A percentile compares a stretch with the other conserved stretches of the same genome.
Evolutionary conservation across 92 coral and sea anemone genomes (phyloP).

Genomic region (Nematostella vectensis): DNA sequence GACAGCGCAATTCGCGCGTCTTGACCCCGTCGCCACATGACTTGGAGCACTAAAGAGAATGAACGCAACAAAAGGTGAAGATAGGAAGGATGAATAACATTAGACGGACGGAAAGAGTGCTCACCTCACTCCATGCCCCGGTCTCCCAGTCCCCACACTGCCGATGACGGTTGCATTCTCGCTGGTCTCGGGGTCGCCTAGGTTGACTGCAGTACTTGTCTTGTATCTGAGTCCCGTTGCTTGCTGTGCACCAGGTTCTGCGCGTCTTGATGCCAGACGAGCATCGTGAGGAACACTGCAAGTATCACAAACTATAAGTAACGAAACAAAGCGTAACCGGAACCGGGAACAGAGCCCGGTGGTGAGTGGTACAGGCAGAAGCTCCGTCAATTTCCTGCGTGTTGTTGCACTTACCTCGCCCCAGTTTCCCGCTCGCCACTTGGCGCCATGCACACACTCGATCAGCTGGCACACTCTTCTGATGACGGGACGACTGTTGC

Average conservation of each 20-base stretch:
- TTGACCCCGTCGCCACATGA: slow-evolving; percentile 77
- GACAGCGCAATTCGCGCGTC: slow-evolving; percentile 61
- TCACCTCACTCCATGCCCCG: slow-evolving; percentile 90
- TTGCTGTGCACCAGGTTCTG: slow-evolving; percentile 36
- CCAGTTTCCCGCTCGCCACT: slow-evolving; percentile 79
- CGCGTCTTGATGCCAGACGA: slow-evolving; percentile 43
- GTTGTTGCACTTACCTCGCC: slow-evolving; percentile 63
- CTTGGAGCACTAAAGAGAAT: slow-evolving; percentile 60
- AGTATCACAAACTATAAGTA: neutral
- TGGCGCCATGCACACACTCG: slow-evolving; percentile 40
- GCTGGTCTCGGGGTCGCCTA: slow-evolving; percentile 45
- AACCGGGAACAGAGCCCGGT: neutral
- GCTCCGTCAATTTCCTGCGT: too few species aligned
- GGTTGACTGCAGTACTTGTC: slow-evolving; percentile 40
- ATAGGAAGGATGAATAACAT: too few species aligned
- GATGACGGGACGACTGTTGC: slow-evolving; percentile 26
- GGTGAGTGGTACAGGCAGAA: too few species aligned
- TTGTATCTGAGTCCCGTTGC: slow-evolving; percentile 36
- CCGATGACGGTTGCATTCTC: slow-evolving; percentile 62
- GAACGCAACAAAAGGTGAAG: too few species aligned
- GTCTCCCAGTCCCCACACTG: slow-evolving; percentile 90
- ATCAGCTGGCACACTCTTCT: slow-evolving; percentile 33
- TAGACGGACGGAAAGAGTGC: neutral
- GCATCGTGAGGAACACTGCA: slow-evolving; percentile 60
- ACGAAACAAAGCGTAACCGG: neutral